Base-by-base conservation (phyloP, 2,113 vertebrate genomes). In the Tachuris rubrigastra region DNA sequence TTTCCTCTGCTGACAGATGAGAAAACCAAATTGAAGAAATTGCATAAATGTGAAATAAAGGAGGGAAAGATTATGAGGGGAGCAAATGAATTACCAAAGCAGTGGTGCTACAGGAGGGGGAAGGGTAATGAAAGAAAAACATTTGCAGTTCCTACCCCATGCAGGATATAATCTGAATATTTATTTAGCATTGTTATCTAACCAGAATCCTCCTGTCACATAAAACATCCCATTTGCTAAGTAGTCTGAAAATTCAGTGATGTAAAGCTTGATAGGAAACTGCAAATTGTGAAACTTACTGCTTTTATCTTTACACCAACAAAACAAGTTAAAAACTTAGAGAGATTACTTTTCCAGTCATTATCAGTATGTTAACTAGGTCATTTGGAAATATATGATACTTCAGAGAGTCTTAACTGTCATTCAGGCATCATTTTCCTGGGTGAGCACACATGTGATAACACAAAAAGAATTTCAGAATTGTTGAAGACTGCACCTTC, bases 301-400 rank as follows among this genome's bases (percentile, higher is more conserved):
- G 88, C 93, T 96, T 97, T 94, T 96, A 91, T 94, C 92, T 97
- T 86, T 95, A 87, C 74, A 93, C 90, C 75, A 90, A 87, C 69
- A 74, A 77, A 93, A 96, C 77, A 95, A 96, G 92, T 89, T 87
- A 89, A 67, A 92, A 95, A 89, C 87, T 95, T 93, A 79, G 58
- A 56, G 67, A 85, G 86, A 93, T 85, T 80, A 80, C 86, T 77
- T 87, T 85, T 91, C 8, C 92, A 95, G 93, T 89, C 94, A 71
- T 96, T 89, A 91, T 80, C 73, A 91, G 89, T 65, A 77, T 77
- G 77, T 91, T 95, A 97, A 96, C 90, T 96, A 93, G 94, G 96
- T 94, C 91, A 94, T 87, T 89, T 83, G 93, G 94, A 96, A 94
- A 97, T 63, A 65, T 73, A 87, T 47, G 55, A 69, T 94, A 93